Percentiles rank a stretch among this genome's conserved stretches.
phyloP scores from a whole-genome alignment of 92 coral and sea anemone species.

The Scolanthus callimorphus region DNA sequence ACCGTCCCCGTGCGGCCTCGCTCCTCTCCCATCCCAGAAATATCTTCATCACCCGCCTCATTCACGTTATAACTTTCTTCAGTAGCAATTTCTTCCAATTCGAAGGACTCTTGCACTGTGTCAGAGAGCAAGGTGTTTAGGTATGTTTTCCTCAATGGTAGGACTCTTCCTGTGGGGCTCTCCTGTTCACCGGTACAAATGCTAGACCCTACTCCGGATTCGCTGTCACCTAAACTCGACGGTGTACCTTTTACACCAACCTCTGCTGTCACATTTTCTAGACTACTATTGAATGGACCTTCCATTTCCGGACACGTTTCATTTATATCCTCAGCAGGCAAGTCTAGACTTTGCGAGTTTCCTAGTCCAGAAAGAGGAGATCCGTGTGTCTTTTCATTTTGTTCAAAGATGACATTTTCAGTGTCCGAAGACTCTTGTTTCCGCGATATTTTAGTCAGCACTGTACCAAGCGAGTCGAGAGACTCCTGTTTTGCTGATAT shows the following conservation, averaged over 20 bases:
- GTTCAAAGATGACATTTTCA: no score
- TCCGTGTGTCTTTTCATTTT: not conserved
- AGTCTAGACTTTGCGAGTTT: not conserved
- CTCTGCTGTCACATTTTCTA: not conserved
- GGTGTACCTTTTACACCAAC: not conserved
- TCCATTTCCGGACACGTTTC: no score
- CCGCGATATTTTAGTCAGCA: conserved; percentile 20
- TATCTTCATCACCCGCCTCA: not conserved
- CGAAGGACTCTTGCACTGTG: conserved; percentile 66
- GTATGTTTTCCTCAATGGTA: not conserved
- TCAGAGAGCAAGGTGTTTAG: not conserved
- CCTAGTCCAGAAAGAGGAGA: not conserved
- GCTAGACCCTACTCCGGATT: conserved; percentile 14
- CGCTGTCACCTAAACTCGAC: not conserved
- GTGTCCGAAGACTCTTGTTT: conserved; percentile 27
- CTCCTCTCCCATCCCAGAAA: no score
- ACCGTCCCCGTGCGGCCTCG: no score
- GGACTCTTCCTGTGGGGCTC: not conserved
- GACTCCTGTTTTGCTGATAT: conserved; percentile 47
- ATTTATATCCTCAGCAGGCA: not conserved
- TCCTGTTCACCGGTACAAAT: not conserved
- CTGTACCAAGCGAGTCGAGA: conserved; percentile 36
- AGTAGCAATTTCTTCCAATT: conserved; percentile 73
- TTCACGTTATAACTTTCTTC: conserved; percentile 49
- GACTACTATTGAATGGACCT: not conserved